Conservation (phyloP, 1,140 invertebrate genomes). For the Streblospio benedicti region DNA sequence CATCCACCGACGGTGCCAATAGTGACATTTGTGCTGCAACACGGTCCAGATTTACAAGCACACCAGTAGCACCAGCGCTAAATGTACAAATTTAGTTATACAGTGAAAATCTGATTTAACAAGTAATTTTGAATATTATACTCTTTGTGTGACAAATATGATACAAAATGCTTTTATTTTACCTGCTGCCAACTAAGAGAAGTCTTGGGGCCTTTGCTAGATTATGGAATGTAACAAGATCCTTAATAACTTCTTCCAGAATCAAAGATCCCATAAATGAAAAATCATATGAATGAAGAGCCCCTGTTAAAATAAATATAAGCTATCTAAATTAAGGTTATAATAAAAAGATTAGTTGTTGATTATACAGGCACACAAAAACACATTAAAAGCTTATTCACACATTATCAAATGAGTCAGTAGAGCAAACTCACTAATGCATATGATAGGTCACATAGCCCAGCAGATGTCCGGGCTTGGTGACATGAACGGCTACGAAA, state of each 20-base stretch:
- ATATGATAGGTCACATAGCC: neutral
- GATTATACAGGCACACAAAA: neutral
- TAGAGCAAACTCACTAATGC: neutral
- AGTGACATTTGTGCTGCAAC: constrained; percentile 58
- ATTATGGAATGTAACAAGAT: constrained; percentile 53
- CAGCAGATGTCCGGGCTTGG: neutral
- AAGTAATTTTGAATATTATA: neutral
- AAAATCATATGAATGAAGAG: constrained; percentile 50
- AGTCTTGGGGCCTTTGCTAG: constrained; percentile 43
- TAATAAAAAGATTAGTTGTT: neutral
- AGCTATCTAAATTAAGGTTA: neutral
- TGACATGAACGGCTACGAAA: too few species aligned
- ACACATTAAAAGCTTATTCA: neutral
- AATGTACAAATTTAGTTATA: constrained; percentile 15
- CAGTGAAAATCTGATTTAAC: neutral
- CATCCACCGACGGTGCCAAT: constrained; percentile 54
- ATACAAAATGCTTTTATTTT: neutral
- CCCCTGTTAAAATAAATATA: neutral
- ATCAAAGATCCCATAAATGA: constrained; percentile 82
- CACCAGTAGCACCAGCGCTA: constrained; percentile 83
- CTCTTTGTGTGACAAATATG: neutral
- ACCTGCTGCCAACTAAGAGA: constrained; percentile 58
- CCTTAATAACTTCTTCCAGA: constrained; percentile 64
- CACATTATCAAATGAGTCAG: neutral
- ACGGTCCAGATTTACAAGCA: constrained; percentile 79